phyloP scores from a whole-genome alignment of 2,888 invertebrate genomes.

The Drosophila greeni region DNA sequence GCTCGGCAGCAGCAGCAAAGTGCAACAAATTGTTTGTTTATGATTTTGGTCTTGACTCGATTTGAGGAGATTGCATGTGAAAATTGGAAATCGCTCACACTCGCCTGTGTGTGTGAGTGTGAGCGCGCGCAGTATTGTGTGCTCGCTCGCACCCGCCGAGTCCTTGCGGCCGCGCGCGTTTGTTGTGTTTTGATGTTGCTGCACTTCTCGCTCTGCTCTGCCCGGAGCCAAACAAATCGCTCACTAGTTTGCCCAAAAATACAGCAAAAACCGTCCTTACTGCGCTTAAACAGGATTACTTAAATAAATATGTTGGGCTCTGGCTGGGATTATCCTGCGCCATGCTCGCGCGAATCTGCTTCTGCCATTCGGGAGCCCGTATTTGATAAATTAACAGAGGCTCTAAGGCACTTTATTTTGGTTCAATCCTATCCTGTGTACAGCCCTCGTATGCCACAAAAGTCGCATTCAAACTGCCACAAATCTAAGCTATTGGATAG shows the following conservation, averaged over 20 bases:
- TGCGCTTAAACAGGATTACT: slow-evolving; percentile 15
- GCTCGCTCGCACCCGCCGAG: slow-evolving; percentile 57
- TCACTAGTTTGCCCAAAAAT: slow-evolving; percentile 18
- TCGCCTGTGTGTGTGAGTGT: slow-evolving; percentile 25
- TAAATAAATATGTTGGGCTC: slow-evolving; percentile 9
- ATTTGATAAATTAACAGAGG: neutral
- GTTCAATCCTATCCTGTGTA: neutral
- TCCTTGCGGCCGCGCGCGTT: slow-evolving; percentile 44
- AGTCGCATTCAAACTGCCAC: neutral
- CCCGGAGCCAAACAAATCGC: slow-evolving; percentile 28
- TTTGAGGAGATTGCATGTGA: slow-evolving; percentile 12
- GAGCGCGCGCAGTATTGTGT: slow-evolving; percentile 51
- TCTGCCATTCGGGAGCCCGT: neutral
- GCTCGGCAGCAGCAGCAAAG: slow-evolving; percentile 14
- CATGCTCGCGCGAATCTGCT: neutral
- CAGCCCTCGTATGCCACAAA: neutral
- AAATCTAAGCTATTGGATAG: neutral
- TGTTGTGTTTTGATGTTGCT: slow-evolving; percentile 72
- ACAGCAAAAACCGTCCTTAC: slow-evolving; percentile 17
- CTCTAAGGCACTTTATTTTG: neutral
- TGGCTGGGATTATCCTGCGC: neutral
- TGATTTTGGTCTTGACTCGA: slow-evolving; percentile 36
- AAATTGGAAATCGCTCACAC: slow-evolving; percentile 52
- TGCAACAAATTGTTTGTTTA: slow-evolving; percentile 52
- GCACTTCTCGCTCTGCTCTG: slow-evolving; percentile 50